These are phyloP conservation scores for Hyles vespertilio DNA, from an alignment of 1,140 invertebrate genomes.

Conservation along the genomic window DNA sequence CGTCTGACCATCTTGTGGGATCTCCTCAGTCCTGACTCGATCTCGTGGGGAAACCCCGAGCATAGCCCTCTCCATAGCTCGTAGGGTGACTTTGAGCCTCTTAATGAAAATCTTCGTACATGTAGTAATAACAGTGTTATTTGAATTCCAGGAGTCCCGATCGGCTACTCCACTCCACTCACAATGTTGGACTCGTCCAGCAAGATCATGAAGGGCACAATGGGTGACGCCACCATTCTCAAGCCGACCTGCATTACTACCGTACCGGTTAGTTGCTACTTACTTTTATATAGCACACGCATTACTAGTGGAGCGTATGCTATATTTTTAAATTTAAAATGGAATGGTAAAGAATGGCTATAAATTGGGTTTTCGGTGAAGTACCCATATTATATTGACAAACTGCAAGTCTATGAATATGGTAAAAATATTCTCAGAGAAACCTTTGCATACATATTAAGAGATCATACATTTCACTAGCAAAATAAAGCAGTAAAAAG, in stretches of 20 bases:
- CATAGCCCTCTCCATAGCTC: too few species aligned
- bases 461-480: conserved; percentile 83
- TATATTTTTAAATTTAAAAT: too few species aligned
- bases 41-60: too few species aligned
- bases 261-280: conserved; percentile 86
- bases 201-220: conserved; percentile 95
- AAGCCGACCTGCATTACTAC: conserved; percentile 95
- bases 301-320: too few species aligned
- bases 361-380: conserved; percentile 92
- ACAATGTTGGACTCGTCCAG: conserved; percentile 97
- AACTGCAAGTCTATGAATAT: conserved; percentile 87
- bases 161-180: conserved; percentile 96
- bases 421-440: conserved; percentile 85
- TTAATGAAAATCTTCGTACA: too few species aligned
- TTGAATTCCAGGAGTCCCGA: conserved; percentile 83
- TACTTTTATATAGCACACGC: neutral
- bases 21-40: too few species aligned
- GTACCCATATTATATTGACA: conserved; percentile 85
- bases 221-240: conserved; percentile 93
- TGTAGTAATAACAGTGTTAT: too few species aligned
- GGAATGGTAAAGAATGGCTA: too few species aligned
- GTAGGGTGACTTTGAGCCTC: too few species aligned
- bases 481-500: too few species aligned
- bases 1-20: too few species aligned
- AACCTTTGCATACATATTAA: conserved; percentile 86